Evolutionary conservation across 2,113 vertebrate genomes (phyloP).

Genomic region (Dasyurus viverrinus): DNA sequence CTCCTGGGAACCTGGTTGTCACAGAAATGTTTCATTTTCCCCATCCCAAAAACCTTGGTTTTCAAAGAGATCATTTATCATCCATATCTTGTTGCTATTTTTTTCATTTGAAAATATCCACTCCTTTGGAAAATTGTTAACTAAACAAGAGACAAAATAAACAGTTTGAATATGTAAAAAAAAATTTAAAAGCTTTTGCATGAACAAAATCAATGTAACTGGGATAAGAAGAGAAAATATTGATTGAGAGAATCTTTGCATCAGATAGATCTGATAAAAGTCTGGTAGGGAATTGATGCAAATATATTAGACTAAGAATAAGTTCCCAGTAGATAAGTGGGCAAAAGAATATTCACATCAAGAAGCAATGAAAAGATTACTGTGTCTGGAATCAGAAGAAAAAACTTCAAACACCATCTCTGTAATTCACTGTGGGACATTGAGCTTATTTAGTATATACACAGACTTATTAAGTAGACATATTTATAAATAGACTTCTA

Average conservation of each 20-base stretch:
- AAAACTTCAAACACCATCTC: neutral
- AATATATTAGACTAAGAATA: neutral
- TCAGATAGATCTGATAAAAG: neutral
- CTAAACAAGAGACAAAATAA: neutral
- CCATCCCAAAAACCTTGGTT: neutral
- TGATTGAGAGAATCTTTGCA: slow-evolving; percentile 1
- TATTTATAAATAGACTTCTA: neutral
- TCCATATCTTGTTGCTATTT: neutral
- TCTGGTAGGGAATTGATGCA: neutral
- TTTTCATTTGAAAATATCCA: neutral
- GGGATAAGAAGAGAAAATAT: neutral
- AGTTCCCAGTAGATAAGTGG: neutral
- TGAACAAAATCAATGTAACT: neutral
- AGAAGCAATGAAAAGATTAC: neutral
- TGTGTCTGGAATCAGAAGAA: neutral
- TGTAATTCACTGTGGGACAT: neutral
- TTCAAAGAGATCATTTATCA: neutral
- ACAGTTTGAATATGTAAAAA: neutral
- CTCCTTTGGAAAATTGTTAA: neutral
- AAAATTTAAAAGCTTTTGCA: neutral
- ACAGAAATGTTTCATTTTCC: neutral
- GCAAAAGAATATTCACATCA: neutral
- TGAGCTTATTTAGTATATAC: neutral
- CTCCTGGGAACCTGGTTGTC: neutral
- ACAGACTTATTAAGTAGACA: neutral